Evolutionary conservation across 1,140 invertebrate species (phyloP).

Genomic region (Anastrepha obliqua): DNA sequence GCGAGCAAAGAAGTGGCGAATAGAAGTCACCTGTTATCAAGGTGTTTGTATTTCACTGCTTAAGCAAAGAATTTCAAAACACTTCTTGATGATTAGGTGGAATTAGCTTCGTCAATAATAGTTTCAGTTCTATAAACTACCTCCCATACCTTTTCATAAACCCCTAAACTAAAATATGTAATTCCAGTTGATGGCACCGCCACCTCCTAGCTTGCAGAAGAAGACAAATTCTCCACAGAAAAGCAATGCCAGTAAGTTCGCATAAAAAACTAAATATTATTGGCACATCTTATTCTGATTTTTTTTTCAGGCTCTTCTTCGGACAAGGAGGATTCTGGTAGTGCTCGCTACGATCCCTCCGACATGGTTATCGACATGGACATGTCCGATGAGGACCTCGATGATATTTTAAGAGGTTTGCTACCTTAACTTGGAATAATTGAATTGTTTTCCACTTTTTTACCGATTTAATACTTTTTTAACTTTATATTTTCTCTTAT

Average conservation of each 20-base stretch:
- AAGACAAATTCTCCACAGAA: conserved; percentile 68
- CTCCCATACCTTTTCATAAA: background rate
- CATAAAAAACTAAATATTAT: background rate
- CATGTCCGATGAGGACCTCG: conserved; percentile 81
- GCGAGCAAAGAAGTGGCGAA: too few species aligned
- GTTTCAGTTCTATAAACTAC: background rate
- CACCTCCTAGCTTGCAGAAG: background rate
- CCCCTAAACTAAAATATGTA: background rate
- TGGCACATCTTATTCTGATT: background rate
- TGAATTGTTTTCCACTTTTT: background rate
- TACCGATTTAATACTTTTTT: background rate
- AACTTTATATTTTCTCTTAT: background rate
- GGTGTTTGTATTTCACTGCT: too few species aligned
- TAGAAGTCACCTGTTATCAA: too few species aligned
- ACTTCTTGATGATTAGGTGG: too few species aligned
- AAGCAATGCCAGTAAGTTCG: conserved; percentile 72
- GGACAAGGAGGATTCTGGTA: conserved; percentile 68
- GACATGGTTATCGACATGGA: conserved; percentile 84
- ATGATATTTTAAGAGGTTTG: conserved; percentile 70
- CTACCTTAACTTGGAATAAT: background rate
- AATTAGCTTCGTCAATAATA: too few species aligned
- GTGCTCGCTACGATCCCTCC: conserved; percentile 67
- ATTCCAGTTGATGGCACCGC: conserved; percentile 26
- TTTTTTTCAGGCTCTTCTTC: conserved; percentile 65
- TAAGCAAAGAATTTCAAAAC: too few species aligned